Evolutionary conservation across 2,113 vertebrate genomes (phyloP), one percentile per base, ranked within the genome.

Genomic region (Coreoperca whiteheadi): DNA sequence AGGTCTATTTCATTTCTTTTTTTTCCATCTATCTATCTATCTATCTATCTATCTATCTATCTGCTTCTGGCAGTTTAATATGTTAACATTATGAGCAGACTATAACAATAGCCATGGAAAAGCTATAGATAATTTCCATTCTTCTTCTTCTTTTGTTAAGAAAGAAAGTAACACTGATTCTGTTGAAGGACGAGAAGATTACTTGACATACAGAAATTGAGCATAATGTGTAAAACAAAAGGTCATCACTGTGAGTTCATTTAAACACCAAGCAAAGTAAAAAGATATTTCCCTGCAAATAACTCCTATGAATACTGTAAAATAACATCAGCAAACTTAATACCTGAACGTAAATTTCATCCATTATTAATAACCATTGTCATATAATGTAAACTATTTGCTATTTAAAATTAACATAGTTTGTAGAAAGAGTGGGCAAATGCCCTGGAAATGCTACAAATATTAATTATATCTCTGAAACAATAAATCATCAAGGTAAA

Each of bases 401-500:
- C 71, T 82, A 69, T 79, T 79, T 89, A 73, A 77, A 84, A 82
- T 23, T 74, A 74, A 67, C 18, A 54, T 4, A 9, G 12, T 57
- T 68, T 69, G 54, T 57, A 23, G 28, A n/a, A 9, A 51, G 14
- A 77, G 41, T 69, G 6, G 56, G 39, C 18, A 73, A 81, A 81
- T 39, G 66, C 23, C 71, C 71, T 75, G 61, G 37, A 80, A 82
- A 70, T 3, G 61, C 53, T 65, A 53, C 12, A 82, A 15, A 79
- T 77, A 80, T 85, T 48, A 74, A 85, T 82, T 75, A 81, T 70
- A 66, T 82, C 70, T 59, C 56, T 82, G 66, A 70, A 61, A 74
- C 25, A 34, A 74, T 80, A 70, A 82, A 82, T 87, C 79, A 77
- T 48, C 2, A 37, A 9, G 18, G 18, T 39, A 66, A 71, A 72